Evolutionary conservation across 2,113 vertebrate genomes (phyloP), one percentile per base, ranked within the genome.

Genomic region (Gavialis gangeticus): DNA sequence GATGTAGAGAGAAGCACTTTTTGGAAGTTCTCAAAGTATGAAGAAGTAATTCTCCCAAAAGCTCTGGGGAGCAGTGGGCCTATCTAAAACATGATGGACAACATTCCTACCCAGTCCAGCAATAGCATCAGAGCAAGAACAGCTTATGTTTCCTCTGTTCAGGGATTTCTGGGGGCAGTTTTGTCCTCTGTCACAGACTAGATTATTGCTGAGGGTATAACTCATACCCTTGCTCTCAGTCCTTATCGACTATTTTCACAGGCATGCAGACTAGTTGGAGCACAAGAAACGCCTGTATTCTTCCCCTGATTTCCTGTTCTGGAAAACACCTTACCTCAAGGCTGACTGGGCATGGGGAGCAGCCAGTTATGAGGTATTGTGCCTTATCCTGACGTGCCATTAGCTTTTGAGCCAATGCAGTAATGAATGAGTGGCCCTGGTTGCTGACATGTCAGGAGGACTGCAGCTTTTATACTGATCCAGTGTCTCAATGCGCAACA

Each of bases 161-260:
- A 54, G n/a, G 5, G 16, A 16, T 59, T 3, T 0, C 79, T 76
- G 63, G 1, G 0, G 59, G 25, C 56, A 82, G 28, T 17, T 22
- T 2, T 17, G 34, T 24, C 64, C 18, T 66, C 54, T 79, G 54
- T 24, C 0, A 0, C n/a, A 57, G 81, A 22, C 78, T 73, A 30
- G 75, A 64, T 71, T 10, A 1, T 0, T 10, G 21, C 81, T 58
- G 28, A 85, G 12, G 12, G 62, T 66, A 46, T 46, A 46, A 46
- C 46, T 46, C 46, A 9, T 76, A 57, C 0, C 0, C 73, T 14
- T 0, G 0, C 19, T 21, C 60, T 84, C n/a, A 14, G 57, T 7
- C 0, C 0, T 56, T 62, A 30, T 34, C 9, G 66, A 69, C 16
- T 4, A n/a, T 66, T 66, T 46, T 46, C 46, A 28, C 27, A 66